Conservation (phyloP, 2,113 vertebrate genomes). For the Pseudopodoces humilis region DNA sequence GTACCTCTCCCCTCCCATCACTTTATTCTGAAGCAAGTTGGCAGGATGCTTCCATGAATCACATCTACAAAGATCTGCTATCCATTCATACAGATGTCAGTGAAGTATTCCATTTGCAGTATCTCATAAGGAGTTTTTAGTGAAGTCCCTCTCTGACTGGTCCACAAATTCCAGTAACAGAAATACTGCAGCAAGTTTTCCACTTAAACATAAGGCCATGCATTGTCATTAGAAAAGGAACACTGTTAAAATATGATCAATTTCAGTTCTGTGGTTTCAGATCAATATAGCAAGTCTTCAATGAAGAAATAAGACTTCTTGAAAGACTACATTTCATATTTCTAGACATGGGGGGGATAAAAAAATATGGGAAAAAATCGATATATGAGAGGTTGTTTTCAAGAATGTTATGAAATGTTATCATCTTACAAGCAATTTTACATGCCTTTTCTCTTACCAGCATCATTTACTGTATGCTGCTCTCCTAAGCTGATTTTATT, state of each 20-base stretch:
- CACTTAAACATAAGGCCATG: neutral
- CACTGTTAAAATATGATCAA: conserved; percentile 25
- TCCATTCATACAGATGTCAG: neutral
- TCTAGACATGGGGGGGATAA: neutral
- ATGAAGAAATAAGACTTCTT: conserved; percentile 37
- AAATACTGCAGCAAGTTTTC: neutral
- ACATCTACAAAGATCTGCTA: neutral
- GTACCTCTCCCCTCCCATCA: neutral
- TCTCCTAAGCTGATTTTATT: conserved; percentile 7
- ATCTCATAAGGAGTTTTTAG: neutral
- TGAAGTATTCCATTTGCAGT: neutral
- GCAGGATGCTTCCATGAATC: neutral
- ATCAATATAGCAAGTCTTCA: conserved; percentile 61
- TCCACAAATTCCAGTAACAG: conserved; percentile 1
- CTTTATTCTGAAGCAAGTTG: neutral
- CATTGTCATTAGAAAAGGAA: conserved; percentile 15
- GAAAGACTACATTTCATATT: conserved; percentile 46
- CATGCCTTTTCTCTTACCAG: conserved; percentile 38
- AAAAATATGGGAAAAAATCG: conserved; percentile 1
- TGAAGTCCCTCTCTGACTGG: neutral
- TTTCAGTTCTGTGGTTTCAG: conserved; percentile 40
- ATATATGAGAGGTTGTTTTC: conserved; percentile 50
- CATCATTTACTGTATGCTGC: neutral
- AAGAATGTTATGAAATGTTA: conserved; percentile 49
- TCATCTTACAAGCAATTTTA: conserved; percentile 50